Evolutionary conservation across 2,797 vertebrate species (phyloP).

Genomic region (Pteropus rufus): DNA sequence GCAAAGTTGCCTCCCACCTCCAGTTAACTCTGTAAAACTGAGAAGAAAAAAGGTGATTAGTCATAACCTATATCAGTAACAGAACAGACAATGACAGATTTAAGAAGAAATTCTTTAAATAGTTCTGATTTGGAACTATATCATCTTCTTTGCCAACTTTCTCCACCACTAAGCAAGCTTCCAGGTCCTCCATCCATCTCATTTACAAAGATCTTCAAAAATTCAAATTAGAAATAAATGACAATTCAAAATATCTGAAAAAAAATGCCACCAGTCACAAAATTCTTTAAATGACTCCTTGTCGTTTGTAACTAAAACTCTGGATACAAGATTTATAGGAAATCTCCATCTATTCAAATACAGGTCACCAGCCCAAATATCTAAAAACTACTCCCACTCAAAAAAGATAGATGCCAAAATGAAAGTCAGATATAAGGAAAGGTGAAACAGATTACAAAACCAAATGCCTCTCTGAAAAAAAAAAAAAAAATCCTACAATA

Average conservation of each 20-base stretch:
- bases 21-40: slow-evolving; percentile 51
- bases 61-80: neutral
- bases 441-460: neutral
- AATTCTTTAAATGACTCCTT: slow-evolving; percentile 4
- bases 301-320: slow-evolving; percentile 7
- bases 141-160: slow-evolving; percentile 29
- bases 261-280: neutral
- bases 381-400: neutral
- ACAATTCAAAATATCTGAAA: neutral
- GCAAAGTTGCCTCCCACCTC: slow-evolving; percentile 53
- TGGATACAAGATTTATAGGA: neutral
- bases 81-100: neutral
- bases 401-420: neutral
- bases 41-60: slow-evolving; percentile 31
- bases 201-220: slow-evolving; percentile 16
- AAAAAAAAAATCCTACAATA: neutral
- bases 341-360: slow-evolving; percentile 3
- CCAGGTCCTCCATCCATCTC: neutral
- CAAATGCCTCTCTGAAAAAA: neutral
- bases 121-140: neutral
- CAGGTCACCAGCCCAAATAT: neutral
- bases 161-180: neutral
- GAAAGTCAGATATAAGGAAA: slow-evolving; percentile 18
- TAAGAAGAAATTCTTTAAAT: slow-evolving; percentile 1
- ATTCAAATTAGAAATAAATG: slow-evolving; percentile 40